Evolutionary conservation across 2,797 vertebrate species (phyloP), one percentile per base, ranked within the genome.

Genomic region (Propithecus perrieri): DNA sequence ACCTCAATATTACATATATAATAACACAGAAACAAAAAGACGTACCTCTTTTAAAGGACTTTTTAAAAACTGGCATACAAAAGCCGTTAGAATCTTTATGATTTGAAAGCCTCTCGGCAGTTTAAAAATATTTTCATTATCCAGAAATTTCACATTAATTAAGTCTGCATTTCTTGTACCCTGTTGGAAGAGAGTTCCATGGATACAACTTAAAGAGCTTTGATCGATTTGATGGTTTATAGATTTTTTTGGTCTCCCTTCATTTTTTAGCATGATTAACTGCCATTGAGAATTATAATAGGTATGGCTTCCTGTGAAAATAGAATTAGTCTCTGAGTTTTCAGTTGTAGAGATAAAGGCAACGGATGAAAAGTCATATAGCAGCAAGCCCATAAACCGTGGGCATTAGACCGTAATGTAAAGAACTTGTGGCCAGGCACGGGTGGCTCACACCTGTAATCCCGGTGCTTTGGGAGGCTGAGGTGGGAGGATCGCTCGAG

Each of bases 311-410:
- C 57, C 81, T 67, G 26, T 74, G 12, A 43, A 75, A 24, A 11
- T 43, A 6, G 15, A 30, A 65, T 41, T 17, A 10, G 10, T 50
- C 7, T 61, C 57, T 59, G 83, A 55, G 80, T 69, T 55, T 86
- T 81, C 53, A 61, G 20, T 17, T 46, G 24, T 57, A 2, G 33
- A 41, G 1, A 75, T 14, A 18, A 22, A 55, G 41, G 41, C 61
- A n/a, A 17, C 11, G 33, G 4, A 35, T 53, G 35, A 41, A 38
- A 78, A 84, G 28, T 33, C 33, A 1, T 1, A 6, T 2, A n/a
- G 41, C 20, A n/a, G 41, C 13, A 10, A 61, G 18, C 33, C 0
- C 0, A n/a, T 17, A 9, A 12, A 38, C 14, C 5, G 0, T 1
- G 8, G 17, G 3, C 14, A 1, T 63, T 22, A 12, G 59, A 12